Evolutionary conservation across 1,140 invertebrate genomes (phyloP).

Genomic region (Drosophila watanabei): DNA sequence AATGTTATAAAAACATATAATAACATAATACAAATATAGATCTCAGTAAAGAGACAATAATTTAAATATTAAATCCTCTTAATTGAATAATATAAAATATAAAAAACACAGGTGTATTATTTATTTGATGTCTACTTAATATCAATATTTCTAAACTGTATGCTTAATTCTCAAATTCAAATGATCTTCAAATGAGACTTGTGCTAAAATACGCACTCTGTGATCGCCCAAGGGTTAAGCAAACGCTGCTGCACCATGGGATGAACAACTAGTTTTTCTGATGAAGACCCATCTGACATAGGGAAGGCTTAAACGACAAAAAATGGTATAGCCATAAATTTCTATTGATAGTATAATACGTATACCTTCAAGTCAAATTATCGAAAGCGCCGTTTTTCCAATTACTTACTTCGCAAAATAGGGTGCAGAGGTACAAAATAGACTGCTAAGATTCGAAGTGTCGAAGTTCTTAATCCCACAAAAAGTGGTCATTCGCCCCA

Average conservation of each 20-base stretch:
- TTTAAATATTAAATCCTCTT: too few species aligned
- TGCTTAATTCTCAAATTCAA: neutral
- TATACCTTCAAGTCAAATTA: neutral
- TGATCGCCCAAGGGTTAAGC: conserved; percentile 32
- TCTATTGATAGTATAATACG: too few species aligned
- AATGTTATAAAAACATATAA: neutral
- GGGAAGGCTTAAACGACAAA: neutral
- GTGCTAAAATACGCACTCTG: neutral
- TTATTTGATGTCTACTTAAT: too few species aligned
- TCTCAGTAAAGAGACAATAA: too few species aligned
- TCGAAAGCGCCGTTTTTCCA: too few species aligned
- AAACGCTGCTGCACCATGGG: conserved; percentile 2
- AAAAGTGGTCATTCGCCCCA: neutral
- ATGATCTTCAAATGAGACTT: neutral
- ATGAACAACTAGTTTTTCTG: neutral
- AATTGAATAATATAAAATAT: too few species aligned
- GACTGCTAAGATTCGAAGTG: too few species aligned
- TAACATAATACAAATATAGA: neutral
- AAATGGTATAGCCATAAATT: neutral
- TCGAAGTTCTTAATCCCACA: neutral
- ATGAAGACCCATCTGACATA: neutral
- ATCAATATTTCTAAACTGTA: too few species aligned
- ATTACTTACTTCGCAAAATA: too few species aligned
- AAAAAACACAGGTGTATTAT: too few species aligned
- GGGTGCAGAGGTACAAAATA: too few species aligned